These are phyloP conservation scores for Tipula unca DNA, from an alignment of 2,888 invertebrate genomes.

Conservation along the genomic window DNA sequence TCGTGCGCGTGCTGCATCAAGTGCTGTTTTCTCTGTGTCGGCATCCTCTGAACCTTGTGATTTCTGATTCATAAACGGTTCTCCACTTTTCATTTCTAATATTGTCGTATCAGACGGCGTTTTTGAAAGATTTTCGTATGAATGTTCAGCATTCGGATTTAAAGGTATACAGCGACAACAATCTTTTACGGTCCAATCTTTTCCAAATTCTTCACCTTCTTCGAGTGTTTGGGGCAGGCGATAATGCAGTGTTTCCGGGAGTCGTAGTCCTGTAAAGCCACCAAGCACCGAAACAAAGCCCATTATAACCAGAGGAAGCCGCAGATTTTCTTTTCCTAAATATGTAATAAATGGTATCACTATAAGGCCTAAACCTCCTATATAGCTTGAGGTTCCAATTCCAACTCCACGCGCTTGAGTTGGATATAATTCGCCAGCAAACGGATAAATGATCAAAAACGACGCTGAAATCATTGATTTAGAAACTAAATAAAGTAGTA, in stretches of 20 bases:
- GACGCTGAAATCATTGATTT: constrained; percentile 87
- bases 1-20: constrained; percentile 33
- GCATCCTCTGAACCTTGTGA: neutral
- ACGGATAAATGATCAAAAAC: constrained; percentile 85
- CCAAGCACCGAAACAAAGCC: constrained; percentile 73
- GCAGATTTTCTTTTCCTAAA: constrained; percentile 75
- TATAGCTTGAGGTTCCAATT: constrained; percentile 84
- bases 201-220: constrained; percentile 81
- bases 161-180: constrained; percentile 63
- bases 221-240: constrained; percentile 77
- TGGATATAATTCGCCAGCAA: constrained; percentile 86
- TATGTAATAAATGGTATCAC: constrained; percentile 88
- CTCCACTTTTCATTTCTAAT: constrained; percentile 31
- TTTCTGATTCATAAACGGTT: constrained; percentile 28
- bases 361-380: constrained; percentile 79
- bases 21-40: constrained; percentile 42
- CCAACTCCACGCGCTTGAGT: constrained; percentile 83
- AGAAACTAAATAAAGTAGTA: constrained; percentile 68
- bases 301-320: constrained; percentile 76
- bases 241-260: constrained; percentile 79
- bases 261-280: constrained; percentile 65
- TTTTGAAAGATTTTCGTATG: constrained; percentile 62
- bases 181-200: constrained; percentile 67
- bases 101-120: constrained; percentile 33
- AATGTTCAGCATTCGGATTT: constrained; percentile 52